phyloP scores from a whole-genome alignment of 2,888 invertebrate genomes.

The Pegoplata infirma region DNA sequence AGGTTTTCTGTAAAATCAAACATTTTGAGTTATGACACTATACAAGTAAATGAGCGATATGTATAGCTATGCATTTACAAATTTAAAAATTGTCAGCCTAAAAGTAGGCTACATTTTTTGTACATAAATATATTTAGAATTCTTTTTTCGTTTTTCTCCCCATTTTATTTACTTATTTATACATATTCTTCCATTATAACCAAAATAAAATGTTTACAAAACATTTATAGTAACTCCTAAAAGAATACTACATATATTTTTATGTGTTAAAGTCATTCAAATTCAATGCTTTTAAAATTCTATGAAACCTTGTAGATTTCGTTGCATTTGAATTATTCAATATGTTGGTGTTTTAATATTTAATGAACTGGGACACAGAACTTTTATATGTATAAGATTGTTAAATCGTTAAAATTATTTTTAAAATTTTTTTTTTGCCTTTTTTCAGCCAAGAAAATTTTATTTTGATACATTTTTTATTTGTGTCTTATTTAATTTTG shows the following conservation, averaged over 20 bases:
- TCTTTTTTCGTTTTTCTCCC: too few species aligned
- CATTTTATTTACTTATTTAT: too few species aligned
- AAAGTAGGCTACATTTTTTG: too few species aligned
- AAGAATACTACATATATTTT: neutral
- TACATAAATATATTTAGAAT: too few species aligned
- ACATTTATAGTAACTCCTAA: neutral
- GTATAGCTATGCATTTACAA: too few species aligned
- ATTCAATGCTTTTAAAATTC: neutral
- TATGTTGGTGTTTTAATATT: neutral
- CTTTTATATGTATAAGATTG: neutral
- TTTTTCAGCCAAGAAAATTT: neutral
- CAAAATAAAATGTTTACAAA: neutral
- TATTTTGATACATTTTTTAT: neutral
- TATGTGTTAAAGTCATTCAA: neutral
- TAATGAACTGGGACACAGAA: neutral
- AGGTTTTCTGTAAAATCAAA: too few species aligned
- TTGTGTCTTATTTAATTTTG: neutral
- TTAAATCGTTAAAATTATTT: too few species aligned
- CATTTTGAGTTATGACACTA: too few species aligned
- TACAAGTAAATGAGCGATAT: too few species aligned
- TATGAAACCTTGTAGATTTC: neutral
- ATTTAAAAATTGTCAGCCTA: too few species aligned
- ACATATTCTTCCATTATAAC: too few species aligned
- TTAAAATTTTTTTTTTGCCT: neutral
- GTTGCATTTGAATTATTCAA: neutral